Evolutionary conservation across 2,888 invertebrate species (phyloP), one percentile per base, ranked within the genome.

Genomic region (Bembecia ichneumoniformis): DNA sequence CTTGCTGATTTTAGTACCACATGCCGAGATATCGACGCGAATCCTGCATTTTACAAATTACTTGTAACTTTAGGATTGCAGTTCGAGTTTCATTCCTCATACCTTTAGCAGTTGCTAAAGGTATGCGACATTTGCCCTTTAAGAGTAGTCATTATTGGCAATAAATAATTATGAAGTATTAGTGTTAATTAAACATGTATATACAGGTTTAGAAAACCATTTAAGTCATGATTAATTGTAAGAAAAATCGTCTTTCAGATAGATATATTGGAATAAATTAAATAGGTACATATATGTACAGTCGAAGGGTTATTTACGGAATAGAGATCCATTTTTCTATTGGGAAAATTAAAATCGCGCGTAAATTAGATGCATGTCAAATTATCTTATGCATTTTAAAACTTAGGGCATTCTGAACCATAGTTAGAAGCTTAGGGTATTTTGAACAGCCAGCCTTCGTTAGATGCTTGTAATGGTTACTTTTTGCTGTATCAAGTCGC

Each of bases 111-210:
- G 16, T 10, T 43, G 15, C n/a, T n/a, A n/a, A n/a, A n/a, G n/a
- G n/a, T 47, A 36, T 43, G 43, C 55, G 59, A 59, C 67, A 62
- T 57, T 64, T 74, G 68, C 64, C 74, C 74, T 74, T 74, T 76
- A 55, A 52, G 59, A 55, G 59, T 63, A 68, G 66, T 68, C 64
- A 69, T 65, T 63, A 63, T 62, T 60, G 58, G 59, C 59, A 56
- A 74, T 75, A 72, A 74, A 76, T 75, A 69, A 71, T 65, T 53
- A 55, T 61, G 64, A 71, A 69, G 62, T 67, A 63, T 65, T 62
- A 61, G 65, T 59, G 60, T 61, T 71, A 74, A 74, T 73, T 70
- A 65, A 66, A 67, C 58, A 58, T 60, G 52, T 55, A 52, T 52
- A 58, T 58, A 13, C 40, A 14, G n/a, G 57, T 58, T 62, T 56